Evolutionary conservation across 2,888 invertebrate species (phyloP).

Genomic region (Ecdyonurus torrentis): DNA sequence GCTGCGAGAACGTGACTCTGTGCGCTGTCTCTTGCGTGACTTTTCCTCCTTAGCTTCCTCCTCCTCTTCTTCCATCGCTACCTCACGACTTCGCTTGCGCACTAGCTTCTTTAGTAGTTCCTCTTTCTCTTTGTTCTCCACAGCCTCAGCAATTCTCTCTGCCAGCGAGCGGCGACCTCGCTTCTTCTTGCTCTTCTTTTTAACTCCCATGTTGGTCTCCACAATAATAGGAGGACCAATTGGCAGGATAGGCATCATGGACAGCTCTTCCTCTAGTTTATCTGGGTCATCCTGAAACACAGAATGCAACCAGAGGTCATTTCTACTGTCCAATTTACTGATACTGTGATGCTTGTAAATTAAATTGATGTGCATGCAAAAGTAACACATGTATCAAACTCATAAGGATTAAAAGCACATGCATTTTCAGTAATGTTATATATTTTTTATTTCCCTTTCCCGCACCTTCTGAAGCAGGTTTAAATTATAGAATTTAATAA

Average conservation of each 20-base stretch:
- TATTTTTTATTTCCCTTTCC: no score
- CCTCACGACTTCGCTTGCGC: neutral
- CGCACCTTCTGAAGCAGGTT: no score
- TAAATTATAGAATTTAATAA: no score
- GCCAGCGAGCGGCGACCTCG: neutral
- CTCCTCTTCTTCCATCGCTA: slow-evolving; percentile 27
- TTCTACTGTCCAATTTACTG: no score
- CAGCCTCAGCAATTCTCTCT: neutral
- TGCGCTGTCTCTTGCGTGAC: slow-evolving; percentile 11
- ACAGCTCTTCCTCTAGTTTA: neutral
- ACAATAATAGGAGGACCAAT: neutral
- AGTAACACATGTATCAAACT: no score
- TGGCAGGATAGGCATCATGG: neutral
- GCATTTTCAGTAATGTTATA: no score
- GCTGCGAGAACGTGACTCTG: neutral
- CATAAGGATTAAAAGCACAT: no score
- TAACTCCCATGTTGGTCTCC: neutral
- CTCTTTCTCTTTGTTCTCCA: slow-evolving; percentile 17
- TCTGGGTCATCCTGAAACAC: neutral
- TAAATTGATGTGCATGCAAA: no score
- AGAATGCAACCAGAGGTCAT: no score
- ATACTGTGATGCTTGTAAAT: no score
- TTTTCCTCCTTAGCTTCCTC: slow-evolving; percentile 32
- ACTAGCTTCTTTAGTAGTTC: neutral
- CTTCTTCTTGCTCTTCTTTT: neutral